A percentile compares a stretch with the other conserved stretches of the same genome.
Conservation (phyloP, 2,797 vertebrate species). For the Iguana delicatissima region DNA sequence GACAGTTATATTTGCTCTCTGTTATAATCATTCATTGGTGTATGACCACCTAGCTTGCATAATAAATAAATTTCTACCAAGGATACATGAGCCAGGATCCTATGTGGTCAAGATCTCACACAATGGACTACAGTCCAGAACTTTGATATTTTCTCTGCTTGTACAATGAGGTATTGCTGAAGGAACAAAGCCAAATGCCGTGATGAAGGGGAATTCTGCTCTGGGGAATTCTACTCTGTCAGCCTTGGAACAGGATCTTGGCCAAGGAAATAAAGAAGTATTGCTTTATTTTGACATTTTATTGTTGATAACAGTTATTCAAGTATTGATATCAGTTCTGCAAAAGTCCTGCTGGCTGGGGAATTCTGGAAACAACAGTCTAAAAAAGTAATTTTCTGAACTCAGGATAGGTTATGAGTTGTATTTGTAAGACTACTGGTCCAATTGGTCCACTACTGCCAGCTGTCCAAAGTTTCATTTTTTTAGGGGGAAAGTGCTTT, state of each 20-base stretch:
- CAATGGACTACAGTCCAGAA: too few species aligned
- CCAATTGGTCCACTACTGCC: background rate
- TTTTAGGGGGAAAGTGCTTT: background rate
- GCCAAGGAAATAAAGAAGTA: constrained; percentile 38
- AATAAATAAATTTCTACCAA: constrained; percentile 60
- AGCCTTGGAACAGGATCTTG: too few species aligned
- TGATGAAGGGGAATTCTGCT: too few species aligned
- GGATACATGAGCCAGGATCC: constrained; percentile 44
- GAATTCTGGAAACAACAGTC: too few species aligned
- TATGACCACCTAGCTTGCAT: constrained; percentile 36
- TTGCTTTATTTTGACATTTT: constrained; percentile 9
- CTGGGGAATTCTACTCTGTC: too few species aligned
- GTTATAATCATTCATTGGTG: constrained; percentile 59
- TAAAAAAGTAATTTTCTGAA: too few species aligned
- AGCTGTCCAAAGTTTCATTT: background rate
- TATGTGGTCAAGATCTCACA: too few species aligned
- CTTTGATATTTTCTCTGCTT: too few species aligned
- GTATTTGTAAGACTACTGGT: background rate
- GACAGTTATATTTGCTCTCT: constrained; percentile 64
- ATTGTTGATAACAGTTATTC: constrained; percentile 1
- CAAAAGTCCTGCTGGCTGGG: background rate
- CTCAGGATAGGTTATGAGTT: background rate
- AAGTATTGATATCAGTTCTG: background rate
- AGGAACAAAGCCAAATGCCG: too few species aligned
- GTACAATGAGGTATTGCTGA: too few species aligned